Conservation (phyloP, 2,113 vertebrate genomes). For the Crotalus tigris region DNA sequence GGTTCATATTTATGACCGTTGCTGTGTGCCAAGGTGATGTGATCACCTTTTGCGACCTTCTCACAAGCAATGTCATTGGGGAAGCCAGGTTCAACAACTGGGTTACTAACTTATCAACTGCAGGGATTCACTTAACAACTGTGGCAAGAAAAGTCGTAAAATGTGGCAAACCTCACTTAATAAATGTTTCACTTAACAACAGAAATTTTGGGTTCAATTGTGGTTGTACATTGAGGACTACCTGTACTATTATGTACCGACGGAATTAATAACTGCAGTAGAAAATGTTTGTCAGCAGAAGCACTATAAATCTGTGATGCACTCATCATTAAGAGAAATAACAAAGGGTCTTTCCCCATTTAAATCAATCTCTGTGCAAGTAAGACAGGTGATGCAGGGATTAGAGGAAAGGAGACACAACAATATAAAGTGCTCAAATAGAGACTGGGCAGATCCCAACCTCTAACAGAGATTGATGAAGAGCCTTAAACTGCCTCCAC, state of each 20-base stretch:
- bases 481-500: neutral
- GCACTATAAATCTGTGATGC: neutral
- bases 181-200: neutral
- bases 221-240: neutral
- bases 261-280: neutral
- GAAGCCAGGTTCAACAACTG: too few species aligned
- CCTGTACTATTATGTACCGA: neutral
- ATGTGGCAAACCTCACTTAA: neutral
- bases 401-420: neutral
- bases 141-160: neutral
- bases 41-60: too few species aligned
- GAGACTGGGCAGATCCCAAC: neutral
- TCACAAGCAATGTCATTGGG: too few species aligned
- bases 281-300: neutral
- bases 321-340: neutral
- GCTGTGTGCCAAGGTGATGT: neutral
- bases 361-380: neutral
- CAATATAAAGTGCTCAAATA: neutral
- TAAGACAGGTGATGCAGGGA: neutral
- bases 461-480: neutral
- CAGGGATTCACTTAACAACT: too few species aligned
- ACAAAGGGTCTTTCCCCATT: neutral
- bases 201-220: neutral
- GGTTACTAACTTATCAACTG: too few species aligned
- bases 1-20: neutral